Evolutionary conservation across 2,113 vertebrate genomes (phyloP).

Genomic region (Polypterus bichir): DNA sequence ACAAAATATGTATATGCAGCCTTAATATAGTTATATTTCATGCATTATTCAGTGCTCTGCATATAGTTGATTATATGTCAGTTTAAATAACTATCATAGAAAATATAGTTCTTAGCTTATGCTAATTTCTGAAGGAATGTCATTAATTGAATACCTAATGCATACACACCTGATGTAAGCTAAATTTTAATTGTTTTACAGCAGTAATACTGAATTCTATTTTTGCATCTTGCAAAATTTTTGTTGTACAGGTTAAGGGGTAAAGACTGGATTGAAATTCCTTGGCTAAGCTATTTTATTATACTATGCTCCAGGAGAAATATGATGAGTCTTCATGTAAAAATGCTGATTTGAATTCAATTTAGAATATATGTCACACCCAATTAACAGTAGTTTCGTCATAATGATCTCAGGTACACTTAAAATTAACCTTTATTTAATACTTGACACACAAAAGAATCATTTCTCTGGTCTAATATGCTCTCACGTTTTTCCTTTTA

Average conservation of each 20-base stretch:
- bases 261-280: conserved; percentile 50
- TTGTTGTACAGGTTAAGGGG: conserved; percentile 15
- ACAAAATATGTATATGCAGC: too few species aligned
- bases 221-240: background rate
- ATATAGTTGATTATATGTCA: too few species aligned
- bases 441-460: conserved; percentile 63
- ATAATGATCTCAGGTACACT: conserved; percentile 65
- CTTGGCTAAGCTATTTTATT: conserved; percentile 56
- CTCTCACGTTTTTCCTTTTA: conserved; percentile 54
- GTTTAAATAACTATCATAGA: too few species aligned
- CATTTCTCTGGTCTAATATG: conserved; percentile 69
- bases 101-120: too few species aligned
- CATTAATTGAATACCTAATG: too few species aligned
- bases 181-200: background rate
- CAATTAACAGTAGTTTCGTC: conserved; percentile 64
- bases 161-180: background rate
- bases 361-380: conserved; percentile 63
- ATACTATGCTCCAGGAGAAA: conserved; percentile 45
- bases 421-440: conserved; percentile 70
- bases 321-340: conserved; percentile 66
- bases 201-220: background rate
- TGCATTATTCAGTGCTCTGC: too few species aligned
- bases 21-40: too few species aligned
- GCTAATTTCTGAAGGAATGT: too few species aligned
- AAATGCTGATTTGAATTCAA: conserved; percentile 68